Evolutionary conservation across 2,797 vertebrate genomes (phyloP).

Genomic region (Arnoldichthys spilopterus): DNA sequence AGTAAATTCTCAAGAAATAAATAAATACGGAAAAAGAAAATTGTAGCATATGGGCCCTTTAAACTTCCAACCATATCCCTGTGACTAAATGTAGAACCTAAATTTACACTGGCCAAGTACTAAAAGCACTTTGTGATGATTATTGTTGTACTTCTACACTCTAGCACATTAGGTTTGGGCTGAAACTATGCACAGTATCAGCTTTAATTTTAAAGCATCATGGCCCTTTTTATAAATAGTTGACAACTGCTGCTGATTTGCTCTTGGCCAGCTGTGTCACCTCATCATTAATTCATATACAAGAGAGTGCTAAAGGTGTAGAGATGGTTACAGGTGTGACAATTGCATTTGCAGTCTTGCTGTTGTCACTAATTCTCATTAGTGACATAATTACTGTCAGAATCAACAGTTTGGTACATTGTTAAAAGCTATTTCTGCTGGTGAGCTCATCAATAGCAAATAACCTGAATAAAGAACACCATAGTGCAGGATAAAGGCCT

Average conservation of each 20-base stretch:
- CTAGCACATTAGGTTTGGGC: background rate
- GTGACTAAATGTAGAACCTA: background rate
- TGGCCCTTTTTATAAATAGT: background rate
- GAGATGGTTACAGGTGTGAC: conserved; percentile 11
- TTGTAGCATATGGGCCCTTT: background rate
- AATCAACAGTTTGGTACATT: background rate
- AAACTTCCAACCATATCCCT: background rate
- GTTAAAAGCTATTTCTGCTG: background rate
- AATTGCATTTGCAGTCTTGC: background rate
- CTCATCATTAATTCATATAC: background rate
- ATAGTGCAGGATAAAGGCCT: background rate
- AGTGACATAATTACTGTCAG: background rate
- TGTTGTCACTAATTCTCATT: conserved; percentile 14
- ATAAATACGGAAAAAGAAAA: background rate
- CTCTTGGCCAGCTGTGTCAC: background rate
- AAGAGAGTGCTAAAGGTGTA: background rate
- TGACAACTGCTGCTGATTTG: background rate
- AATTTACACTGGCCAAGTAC: background rate
- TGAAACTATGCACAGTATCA: conserved; percentile 2
- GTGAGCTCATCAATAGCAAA: background rate
- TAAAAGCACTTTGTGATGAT: background rate
- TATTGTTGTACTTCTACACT: no score
- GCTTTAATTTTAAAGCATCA: background rate
- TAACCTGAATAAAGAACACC: background rate
- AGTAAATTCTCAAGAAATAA: no score